Conservation (phyloP, 2,797 vertebrate genomes). For the Epinephelus malabaricus region DNA sequence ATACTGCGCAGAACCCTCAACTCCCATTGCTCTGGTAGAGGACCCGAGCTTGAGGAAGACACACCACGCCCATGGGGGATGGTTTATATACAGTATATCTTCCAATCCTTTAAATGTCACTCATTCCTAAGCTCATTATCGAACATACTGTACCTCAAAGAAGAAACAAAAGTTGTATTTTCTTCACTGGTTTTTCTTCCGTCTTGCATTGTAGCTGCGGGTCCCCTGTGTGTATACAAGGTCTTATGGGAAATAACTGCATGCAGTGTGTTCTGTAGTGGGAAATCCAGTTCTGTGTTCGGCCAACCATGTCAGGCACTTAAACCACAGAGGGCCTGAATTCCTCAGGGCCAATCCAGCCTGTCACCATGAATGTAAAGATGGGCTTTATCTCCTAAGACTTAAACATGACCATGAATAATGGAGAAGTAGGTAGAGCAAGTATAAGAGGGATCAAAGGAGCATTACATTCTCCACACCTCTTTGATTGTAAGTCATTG, state of each 20-base stretch:
- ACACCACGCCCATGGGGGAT: no score
- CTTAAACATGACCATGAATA: constrained; percentile 78
- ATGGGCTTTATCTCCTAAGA: constrained; percentile 74
- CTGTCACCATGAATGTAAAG: constrained; percentile 81
- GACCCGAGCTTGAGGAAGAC: no score
- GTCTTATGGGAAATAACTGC: constrained; percentile 72
- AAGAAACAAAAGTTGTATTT: constrained; percentile 19
- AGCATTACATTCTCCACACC: constrained; percentile 58
- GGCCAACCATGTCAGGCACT: constrained; percentile 79
- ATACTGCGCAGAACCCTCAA: no score
- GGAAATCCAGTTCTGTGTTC: constrained; percentile 76
- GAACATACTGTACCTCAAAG: constrained; percentile 4
- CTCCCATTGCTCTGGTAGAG: no score
- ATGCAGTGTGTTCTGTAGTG: constrained; percentile 60
- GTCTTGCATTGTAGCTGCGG: constrained; percentile 30
- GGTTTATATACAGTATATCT: no score
- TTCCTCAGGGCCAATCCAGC: constrained; percentile 65
- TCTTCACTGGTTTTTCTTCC: constrained; percentile 17
- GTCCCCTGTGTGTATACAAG: constrained; percentile 54
- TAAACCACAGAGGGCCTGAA: constrained; percentile 77
- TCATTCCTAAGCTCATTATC: not conserved
- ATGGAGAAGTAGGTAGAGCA: constrained; percentile 71
- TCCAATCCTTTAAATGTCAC: no score
- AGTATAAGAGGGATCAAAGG: constrained; percentile 62
- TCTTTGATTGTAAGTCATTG: constrained; percentile 58